Base-by-base conservation (phyloP, 2,797 vertebrate species). In the Melanotaenia boesemani region DNA sequence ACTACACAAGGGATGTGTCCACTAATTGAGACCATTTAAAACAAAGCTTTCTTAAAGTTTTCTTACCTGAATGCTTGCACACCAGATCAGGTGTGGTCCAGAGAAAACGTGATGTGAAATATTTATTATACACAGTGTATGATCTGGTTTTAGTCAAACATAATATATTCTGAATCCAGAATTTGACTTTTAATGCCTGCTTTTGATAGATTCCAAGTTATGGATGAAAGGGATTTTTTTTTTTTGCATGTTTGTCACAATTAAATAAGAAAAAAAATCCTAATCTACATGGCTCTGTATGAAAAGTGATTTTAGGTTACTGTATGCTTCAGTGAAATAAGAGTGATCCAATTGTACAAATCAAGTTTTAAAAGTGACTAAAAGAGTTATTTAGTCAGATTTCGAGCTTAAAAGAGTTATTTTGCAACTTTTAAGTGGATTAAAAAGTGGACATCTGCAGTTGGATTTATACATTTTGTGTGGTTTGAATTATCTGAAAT, bases 401-500 rank as follows among this genome's bases (percentile, higher is more conserved):
- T 30, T 5, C 28, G 3, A 5, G 28, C 28, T 30, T 30, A 30
- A 30, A 30, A 30, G 30, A 30, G 30, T 30, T 30, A 30, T 30
- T 30, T 30, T 30, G 30, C 5, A 55, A 24, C 52, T 11, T 1
- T 52, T 11, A n/a, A 28, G 12, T 2, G 15, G 28, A 32, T 5
- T 26, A 12, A 30, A 57, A 32, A 57, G 16, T 18, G 26, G 6
- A 15, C 20, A 44, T 67, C 13, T 44, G 55, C 32, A 26, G n/a
- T 41, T 24, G 15, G 28, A 32, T 22, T 16, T 6, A 41, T 44
- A 22, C 6, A 44, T 70, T 39, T 10, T 41, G 18, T 52, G 22
- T 37, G 12, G 11, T 44, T 59, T 65, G 44, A 22, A 70, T 18
- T 11, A 36, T 41, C 28, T 64, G 10, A 69, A 70, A 58, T 15